Evolutionary conservation across 2,113 vertebrate species (phyloP), one percentile per base, ranked within the genome.

Genomic region (Romanogobio albipinnatus): DNA sequence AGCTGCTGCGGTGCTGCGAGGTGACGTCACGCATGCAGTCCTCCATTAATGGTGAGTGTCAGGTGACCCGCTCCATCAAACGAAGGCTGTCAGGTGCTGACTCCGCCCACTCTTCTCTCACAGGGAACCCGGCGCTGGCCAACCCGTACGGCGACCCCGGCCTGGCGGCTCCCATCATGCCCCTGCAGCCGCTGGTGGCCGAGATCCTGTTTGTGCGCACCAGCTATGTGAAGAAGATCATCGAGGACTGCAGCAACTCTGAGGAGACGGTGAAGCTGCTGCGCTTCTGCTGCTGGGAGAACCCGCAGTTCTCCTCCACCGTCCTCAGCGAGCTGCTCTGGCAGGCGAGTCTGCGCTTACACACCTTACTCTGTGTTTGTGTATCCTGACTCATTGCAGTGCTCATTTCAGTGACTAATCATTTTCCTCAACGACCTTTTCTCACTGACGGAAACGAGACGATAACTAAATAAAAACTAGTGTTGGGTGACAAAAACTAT

Each of bases 251-350:
- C 93, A 99, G 97, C 94, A 99, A 97, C 91, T 99, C 98, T 4
- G 98, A 99, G 88, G 98, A 99, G 93, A 99, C 98, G 0, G 96
- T 99, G 90, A 99, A 99, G 89, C 90, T 99, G 83, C 96, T 99
- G 91, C 96, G 98, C 86, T 99, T 99, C 93, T 98, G 98, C 94
- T 99, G 98, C 93, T 99, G 98, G 98, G 98, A 99, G 91, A 99
- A 99, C 94, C 98, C 98, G 74, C 97, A 98, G 92, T 99, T 99
- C 86, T 99, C 98, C 87, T 99, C 98, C 89, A 99, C 97, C 82
- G 98, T 99, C 88, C 97, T 99, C 88, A 97, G 97, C 91, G 98
- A 99, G 91, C 96, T 99, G 81, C 97, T 99, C 86, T 99, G 98
- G 98, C 98, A 99, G 98, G 98, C 99, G 90, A 94, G 90, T 62